Conservation (phyloP, 2,797 vertebrate genomes). For the Oceanodroma leucorhoa region DNA sequence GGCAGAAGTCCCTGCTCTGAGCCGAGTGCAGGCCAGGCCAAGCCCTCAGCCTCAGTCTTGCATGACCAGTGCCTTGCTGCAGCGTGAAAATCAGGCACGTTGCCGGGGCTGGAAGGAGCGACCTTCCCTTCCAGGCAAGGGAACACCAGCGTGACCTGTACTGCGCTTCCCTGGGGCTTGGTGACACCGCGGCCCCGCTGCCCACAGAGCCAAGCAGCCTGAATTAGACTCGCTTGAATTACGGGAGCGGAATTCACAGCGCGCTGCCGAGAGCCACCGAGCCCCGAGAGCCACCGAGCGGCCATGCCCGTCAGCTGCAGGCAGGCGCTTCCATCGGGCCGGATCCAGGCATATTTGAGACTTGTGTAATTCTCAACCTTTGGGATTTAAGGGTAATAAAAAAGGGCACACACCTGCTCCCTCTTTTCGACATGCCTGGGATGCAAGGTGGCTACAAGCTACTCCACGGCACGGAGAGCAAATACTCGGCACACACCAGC, state of each 20-base stretch:
- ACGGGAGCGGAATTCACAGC: background rate
- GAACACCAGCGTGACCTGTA: fast-evolving
- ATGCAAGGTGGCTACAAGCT: background rate
- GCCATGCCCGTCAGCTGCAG: background rate
- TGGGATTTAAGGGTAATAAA: fast-evolving
- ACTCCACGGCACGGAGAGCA: fast-evolving
- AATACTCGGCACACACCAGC: background rate
- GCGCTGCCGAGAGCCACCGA: no score
- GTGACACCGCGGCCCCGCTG: background rate
- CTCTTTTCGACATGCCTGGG: no score
- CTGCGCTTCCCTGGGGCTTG: no score
- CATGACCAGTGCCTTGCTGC: fast-evolving
- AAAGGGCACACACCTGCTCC: background rate
- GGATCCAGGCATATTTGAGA: fast-evolving
- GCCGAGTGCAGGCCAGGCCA: fast-evolving
- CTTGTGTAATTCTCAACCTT: background rate
- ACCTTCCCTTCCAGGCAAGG: fast-evolving
- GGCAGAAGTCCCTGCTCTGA: background rate
- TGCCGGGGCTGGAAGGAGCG: fast-evolving
- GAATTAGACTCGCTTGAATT: no score
- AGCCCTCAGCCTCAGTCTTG: background rate
- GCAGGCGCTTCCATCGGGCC: background rate
- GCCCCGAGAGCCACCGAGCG: background rate
- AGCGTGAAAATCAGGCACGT: fast-evolving
- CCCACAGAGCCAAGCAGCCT: background rate